These are phyloP conservation scores for Climacteris rufus DNA, from an alignment of 2,113 vertebrate genomes.

Conservation along the genomic window DNA sequence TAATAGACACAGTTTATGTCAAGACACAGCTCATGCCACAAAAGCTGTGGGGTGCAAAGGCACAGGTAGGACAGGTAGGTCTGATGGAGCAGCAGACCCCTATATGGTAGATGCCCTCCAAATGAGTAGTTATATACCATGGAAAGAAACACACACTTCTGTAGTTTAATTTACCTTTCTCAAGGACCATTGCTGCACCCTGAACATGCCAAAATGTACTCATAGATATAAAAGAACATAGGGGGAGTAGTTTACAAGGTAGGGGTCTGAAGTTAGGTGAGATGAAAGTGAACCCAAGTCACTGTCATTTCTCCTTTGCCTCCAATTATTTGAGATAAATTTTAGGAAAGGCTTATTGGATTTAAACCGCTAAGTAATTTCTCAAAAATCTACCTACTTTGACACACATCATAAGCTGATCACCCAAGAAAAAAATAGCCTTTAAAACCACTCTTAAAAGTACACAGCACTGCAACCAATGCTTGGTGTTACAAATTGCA, in stretches of 20 bases:
- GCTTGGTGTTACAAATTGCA: not conserved
- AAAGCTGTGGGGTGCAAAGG: not conserved
- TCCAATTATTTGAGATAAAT: not conserved
- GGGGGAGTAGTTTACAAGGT: not conserved
- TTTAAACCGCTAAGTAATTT: not conserved
- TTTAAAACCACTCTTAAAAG: not conserved
- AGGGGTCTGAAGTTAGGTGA: not conserved
- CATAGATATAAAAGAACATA: not conserved
- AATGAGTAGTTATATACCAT: accelerated
- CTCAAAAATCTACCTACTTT: not conserved
- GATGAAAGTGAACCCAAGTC: not conserved
- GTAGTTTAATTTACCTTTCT: not conserved
- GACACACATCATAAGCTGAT: not conserved
- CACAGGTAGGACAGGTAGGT: not conserved
- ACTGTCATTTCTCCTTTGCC: not conserved
- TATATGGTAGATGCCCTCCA: accelerated
- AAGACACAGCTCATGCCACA: not conserved
- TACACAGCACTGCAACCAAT: not conserved
- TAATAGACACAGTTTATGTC: accelerated
- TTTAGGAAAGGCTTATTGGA: not conserved
- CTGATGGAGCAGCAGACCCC: not conserved
- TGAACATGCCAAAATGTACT: not conserved
- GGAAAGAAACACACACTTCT: not conserved
- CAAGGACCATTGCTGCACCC: not conserved
- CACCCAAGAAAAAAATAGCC: not conserved